phyloP scores from a whole-genome alignment of 2,113 vertebrate genomes.

The Chloropsis cyanopogon region DNA sequence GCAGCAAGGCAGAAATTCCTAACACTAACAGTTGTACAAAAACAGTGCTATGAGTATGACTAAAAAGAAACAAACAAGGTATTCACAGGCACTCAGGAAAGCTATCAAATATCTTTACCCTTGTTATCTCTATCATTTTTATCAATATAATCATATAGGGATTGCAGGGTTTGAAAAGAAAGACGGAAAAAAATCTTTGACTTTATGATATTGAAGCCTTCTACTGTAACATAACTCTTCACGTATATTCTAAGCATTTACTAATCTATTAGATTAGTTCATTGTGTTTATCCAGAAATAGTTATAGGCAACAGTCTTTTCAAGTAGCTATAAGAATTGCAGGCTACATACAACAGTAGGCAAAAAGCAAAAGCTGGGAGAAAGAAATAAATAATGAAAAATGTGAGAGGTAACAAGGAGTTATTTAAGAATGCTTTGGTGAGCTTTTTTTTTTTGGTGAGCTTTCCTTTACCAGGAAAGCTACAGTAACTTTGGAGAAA shows the following conservation, averaged over 20 bases:
- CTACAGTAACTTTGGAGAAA: not conserved
- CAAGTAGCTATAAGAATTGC: not conserved
- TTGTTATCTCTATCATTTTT: not conserved
- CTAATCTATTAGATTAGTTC: rapidly evolving
- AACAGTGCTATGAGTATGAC: not conserved
- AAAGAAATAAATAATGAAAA: not conserved
- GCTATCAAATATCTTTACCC: not conserved
- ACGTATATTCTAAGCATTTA: not conserved
- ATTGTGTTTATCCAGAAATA: not conserved
- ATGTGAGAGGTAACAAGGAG: not conserved
- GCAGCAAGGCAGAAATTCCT: not conserved
- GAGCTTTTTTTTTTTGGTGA: no score
- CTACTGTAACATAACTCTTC: not conserved
- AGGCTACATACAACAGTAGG: not conserved
- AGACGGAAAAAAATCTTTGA: not conserved
- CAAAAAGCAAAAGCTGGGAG: not conserved
- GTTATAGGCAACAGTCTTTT: not conserved
- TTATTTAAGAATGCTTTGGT: not conserved
- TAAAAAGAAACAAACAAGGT: not conserved
- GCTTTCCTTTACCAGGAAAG: not conserved
- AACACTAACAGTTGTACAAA: not conserved
- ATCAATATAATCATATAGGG: not conserved
- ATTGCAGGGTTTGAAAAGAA: not conserved
- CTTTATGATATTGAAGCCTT: not conserved
- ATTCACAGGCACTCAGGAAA: not conserved